A percentile compares a stretch with the other conserved stretches of the same genome.
Evolutionary conservation across 2,888 invertebrate species (phyloP).

Genomic region (Rotaria macrura): DNA sequence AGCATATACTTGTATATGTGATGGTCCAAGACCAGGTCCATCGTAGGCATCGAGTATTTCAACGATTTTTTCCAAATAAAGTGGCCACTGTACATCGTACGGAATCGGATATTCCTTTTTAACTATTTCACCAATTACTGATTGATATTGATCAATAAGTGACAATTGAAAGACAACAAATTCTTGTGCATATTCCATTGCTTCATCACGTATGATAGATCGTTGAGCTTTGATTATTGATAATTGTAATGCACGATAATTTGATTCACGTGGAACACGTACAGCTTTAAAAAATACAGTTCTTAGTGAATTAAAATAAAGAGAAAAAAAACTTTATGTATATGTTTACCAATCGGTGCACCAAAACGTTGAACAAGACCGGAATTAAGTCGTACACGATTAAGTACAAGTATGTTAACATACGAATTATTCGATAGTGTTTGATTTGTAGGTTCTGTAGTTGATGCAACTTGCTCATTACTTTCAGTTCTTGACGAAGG

Average conservation of each 20-base stretch:
- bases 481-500: not conserved
- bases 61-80: conserved; percentile 11
- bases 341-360: not conserved
- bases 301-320: too few species aligned
- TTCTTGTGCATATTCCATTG: not conserved
- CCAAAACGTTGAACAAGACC: not conserved
- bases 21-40: not conserved
- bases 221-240: conserved; percentile 15
- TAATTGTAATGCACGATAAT: conserved; percentile 16
- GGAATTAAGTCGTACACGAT: not conserved
- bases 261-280: conserved; percentile 5
- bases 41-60: conserved; percentile 12
- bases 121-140: not conserved
- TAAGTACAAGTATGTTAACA: conserved; percentile 5
- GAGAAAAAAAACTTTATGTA: not conserved
- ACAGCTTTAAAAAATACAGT: not conserved
- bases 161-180: conserved; percentile 2
- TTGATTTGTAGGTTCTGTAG: not conserved
- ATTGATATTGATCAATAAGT: conserved; percentile 13
- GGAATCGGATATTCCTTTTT: not conserved
- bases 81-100: not conserved
- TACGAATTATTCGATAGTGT: not conserved
- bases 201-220: not conserved
- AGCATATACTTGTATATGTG: conserved; percentile 5
- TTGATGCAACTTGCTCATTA: not conserved